Percentiles rank a stretch among this genome's conserved stretches.
These are phyloP conservation scores for Sitodiplosis mosellana DNA, from an alignment of 1,140 invertebrate genomes.

Conservation along the genomic window DNA sequence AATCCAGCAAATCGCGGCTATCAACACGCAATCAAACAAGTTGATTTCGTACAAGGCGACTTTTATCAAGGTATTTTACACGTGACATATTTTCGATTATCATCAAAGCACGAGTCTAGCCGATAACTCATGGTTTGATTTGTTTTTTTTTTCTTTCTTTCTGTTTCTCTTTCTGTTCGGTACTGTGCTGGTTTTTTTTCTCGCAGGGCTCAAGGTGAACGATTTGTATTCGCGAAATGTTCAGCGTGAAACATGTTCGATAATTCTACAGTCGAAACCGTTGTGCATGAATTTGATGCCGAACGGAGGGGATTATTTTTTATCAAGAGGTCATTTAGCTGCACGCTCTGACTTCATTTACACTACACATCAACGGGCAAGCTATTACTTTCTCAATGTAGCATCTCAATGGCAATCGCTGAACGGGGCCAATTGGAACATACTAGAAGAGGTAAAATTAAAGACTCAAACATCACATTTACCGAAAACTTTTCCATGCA, in stretches of 20 bases:
- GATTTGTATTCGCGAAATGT: conserved; percentile 17
- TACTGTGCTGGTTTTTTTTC: no score
- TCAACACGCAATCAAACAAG: conserved; percentile 22
- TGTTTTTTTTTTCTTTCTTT: background rate
- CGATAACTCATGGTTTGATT: background rate
- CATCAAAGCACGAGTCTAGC: background rate
- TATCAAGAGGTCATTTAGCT: conserved; percentile 44
- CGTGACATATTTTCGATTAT: background rate
- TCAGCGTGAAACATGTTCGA: conserved; percentile 18
- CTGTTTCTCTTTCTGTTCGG: no score
- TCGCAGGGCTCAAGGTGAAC: conserved; percentile 19
- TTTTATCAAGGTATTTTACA: conserved; percentile 13
- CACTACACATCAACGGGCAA: conserved; percentile 38
- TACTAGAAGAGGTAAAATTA: conserved; percentile 23
- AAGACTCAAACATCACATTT: no score
- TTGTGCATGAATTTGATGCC: conserved; percentile 14
- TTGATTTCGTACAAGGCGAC: conserved; percentile 16
- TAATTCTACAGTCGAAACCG: conserved; percentile 16
- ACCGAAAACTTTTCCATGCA: no score
- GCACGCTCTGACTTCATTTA: conserved; percentile 46
- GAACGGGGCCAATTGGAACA: conserved; percentile 43
- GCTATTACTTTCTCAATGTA: conserved; percentile 43
- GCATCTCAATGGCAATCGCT: conserved; percentile 45
- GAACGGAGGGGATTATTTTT: conserved; percentile 15
- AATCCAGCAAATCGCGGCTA: conserved; percentile 15